Evolutionary conservation across 2,888 invertebrate genomes (phyloP).

Genomic region (Melanargia galathea): DNA sequence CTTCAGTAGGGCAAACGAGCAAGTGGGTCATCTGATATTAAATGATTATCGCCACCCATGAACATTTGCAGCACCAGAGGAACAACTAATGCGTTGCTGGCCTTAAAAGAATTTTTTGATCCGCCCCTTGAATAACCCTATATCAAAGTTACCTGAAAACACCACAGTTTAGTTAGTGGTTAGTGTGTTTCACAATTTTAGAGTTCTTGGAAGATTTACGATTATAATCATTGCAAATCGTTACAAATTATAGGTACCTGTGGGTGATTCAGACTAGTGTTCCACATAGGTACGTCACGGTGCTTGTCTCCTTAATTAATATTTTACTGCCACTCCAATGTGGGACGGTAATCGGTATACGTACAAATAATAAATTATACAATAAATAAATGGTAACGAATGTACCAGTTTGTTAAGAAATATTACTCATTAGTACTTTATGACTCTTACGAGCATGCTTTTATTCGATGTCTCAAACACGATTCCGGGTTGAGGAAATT

Average conservation of each 20-base stretch:
- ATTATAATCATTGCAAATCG: background rate
- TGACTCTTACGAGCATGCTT: conserved; percentile 13
- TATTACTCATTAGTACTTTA: conserved; percentile 37
- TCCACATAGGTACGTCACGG: background rate
- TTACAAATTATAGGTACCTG: background rate
- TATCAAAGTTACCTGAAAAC: too few species aligned
- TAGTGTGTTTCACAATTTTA: too few species aligned
- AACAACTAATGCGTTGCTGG: too few species aligned
- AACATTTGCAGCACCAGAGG: too few species aligned
- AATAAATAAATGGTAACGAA: conserved; percentile 35
- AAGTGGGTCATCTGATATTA: too few species aligned
- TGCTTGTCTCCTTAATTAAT: conserved; percentile 14
- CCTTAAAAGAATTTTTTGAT: too few species aligned
- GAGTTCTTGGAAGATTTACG: too few species aligned
- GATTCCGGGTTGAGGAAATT: conserved; percentile 5
- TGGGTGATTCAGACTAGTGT: background rate
- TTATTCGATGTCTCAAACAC: conserved; percentile 2
- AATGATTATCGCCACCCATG: too few species aligned
- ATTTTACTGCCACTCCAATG: conserved; percentile 34
- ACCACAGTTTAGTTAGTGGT: too few species aligned
- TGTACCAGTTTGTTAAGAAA: conserved; percentile 33
- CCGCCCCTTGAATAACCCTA: too few species aligned
- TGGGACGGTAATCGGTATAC: conserved; percentile 27
- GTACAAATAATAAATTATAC: conserved; percentile 38
- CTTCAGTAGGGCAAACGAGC: too few species aligned